Percentiles rank a stretch among this genome's conserved stretches.
phyloP scores from a whole-genome alignment of 1,140 invertebrate genomes.

The Drosophila insularis region DNA sequence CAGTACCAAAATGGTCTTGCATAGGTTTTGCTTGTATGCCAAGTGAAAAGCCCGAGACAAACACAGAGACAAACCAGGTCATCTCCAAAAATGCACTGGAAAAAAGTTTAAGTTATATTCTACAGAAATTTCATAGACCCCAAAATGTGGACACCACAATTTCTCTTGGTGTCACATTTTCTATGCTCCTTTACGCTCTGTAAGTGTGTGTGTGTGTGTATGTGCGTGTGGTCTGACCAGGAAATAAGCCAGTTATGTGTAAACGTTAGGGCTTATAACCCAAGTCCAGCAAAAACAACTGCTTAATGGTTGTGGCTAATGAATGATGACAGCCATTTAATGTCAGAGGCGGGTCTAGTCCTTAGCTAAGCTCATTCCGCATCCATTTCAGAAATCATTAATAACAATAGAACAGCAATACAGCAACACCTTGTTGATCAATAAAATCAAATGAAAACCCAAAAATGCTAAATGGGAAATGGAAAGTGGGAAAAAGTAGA shows the following conservation, averaged over 20 bases:
- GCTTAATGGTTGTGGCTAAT: conserved; percentile 70
- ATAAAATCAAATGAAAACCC: conserved; percentile 74
- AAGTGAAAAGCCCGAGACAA: not conserved
- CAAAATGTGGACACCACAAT: not conserved
- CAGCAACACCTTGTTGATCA: conserved; percentile 58
- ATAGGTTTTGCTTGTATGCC: conserved; percentile 1
- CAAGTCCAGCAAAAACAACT: conserved; percentile 57
- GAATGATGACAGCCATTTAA: conserved; percentile 79
- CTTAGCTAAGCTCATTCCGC: not conserved
- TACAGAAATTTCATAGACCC: too few species aligned
- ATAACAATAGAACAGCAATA: conserved; percentile 52
- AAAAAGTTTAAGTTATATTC: not conserved
- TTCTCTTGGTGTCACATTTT: conserved; percentile 25
- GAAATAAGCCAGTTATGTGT: conserved; percentile 58
- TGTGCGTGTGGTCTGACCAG: conserved; percentile 28
- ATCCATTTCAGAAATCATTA: conserved; percentile 53
- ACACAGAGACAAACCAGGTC: not conserved
- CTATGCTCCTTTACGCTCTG: not conserved
- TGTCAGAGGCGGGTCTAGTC: conserved; percentile 16
- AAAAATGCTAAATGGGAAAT: not conserved
- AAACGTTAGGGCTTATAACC: conserved; percentile 50
- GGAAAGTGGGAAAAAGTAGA: not conserved
- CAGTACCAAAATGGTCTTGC: conserved; percentile 7
- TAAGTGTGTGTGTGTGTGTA: not conserved
- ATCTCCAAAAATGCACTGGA: conserved; percentile 21